Base-by-base conservation (phyloP, 2,888 invertebrate species). In the Parnassius glacialis region DNA sequence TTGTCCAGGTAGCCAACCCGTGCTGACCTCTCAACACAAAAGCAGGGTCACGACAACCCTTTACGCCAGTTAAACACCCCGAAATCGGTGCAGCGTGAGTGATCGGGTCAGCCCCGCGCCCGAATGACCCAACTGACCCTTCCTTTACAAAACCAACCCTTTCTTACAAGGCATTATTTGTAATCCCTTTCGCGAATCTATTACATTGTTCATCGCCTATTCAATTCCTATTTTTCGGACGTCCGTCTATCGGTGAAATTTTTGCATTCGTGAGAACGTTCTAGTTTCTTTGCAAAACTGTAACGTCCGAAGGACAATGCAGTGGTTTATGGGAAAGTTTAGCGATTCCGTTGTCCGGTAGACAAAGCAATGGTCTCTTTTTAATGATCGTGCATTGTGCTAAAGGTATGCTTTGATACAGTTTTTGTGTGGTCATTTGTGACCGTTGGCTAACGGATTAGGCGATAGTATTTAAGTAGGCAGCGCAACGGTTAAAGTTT, bases 141-240 rank as follows among this genome's bases (percentile, higher is more conserved):
- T 79, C 73, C 80, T 81, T 78, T 81, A 79, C 70, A 85, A 85
- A 73, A 69, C 79, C 75, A 87, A 84, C 90, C 90, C 79, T 90
- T 90, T 86, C 87, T 88, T 87, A 85, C 85, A 87, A 83, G 80
- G 78, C 78, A 92, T 92, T 92, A 92, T 92, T 92, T 90, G 92
- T 90, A 90, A 88, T 88, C 88, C 92, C 91, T 92, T 90, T 87
- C 83, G 92, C 92, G 92, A 92, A 92, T 92, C 92, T 92, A 92
- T 92, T 92, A 75, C 70, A 83, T 90, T 90, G 87, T 90, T 74
- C 77, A 70, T 74, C 74, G 67, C 75, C 84, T 75, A 84, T 87
- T 87, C 83, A 79, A 70, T 77, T 75, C 74, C 75, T 74, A 76
- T 74, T 72, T 72, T 74, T 83, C 74, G 84, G 81, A 81, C 83